phyloP scores from a whole-genome alignment of 2,113 vertebrate species.

The Formicarius rufipectus region DNA sequence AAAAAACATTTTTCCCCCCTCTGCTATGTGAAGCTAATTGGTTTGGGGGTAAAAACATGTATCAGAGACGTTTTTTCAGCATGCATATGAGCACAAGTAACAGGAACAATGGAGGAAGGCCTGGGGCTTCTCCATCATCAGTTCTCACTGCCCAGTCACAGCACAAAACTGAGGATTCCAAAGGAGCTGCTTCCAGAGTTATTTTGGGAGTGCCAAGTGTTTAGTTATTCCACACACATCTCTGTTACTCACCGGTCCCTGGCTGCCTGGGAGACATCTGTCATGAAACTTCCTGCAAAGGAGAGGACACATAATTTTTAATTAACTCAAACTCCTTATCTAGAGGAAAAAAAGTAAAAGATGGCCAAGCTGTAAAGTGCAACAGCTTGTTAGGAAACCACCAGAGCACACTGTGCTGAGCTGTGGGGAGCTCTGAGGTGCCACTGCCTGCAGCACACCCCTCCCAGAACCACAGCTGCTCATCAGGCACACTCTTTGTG shows the following conservation, averaged over 20 bases:
- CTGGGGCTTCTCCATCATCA: background rate
- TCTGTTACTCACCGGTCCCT: conserved; percentile 58
- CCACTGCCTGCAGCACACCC: background rate
- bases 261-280: conserved; percentile 6
- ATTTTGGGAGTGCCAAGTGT: background rate
- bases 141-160: background rate
- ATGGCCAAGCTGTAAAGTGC: background rate
- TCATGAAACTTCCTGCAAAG: background rate
- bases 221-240: background rate
- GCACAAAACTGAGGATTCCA: background rate
- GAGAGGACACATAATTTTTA: background rate
- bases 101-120: background rate
- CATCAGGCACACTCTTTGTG: background rate
- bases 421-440: background rate
- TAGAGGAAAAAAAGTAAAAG: background rate
- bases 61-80: background rate
- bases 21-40: background rate
- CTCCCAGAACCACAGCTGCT: background rate
- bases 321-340: background rate
- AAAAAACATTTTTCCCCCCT: background rate
- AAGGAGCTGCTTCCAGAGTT: background rate
- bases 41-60: background rate
- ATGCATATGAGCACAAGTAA: background rate
- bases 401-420: background rate
- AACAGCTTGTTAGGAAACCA: background rate